Evolutionary conservation across 2,113 vertebrate species (phyloP), one percentile per base, ranked within the genome.

Genomic region (Halichoeres trimaculatus): DNA sequence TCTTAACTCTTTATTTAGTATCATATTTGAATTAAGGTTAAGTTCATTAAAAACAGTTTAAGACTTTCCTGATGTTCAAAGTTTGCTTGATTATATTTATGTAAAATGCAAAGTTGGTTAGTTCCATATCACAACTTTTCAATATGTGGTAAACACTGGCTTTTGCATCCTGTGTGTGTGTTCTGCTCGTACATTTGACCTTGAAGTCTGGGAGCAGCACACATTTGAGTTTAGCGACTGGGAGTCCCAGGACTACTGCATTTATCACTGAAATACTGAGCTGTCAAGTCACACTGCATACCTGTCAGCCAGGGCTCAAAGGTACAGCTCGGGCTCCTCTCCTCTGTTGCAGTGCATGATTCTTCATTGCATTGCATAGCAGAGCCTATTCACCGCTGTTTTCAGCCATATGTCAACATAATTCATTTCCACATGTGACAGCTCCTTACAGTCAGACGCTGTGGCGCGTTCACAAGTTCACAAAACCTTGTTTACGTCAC

Each of bases 191-290:
- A 91, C 81, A 66, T 89, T 93, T 94, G 94, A 94, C 94, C 93
- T 93, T 94, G 92, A 92, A 91, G 90, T 85, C 83, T 56, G 51
- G 76, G 88, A 90, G 84, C 87, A 80, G 83, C 90, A 86, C 92
- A 89, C 86, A 88, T 88, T 83, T 64, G 91, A 93, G 92, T 93
- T 93, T 90, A 89, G 93, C 88, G 89, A 91, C 92, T 84, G 86
- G 89, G 87, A 94, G 93, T 94, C 92, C 91, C 93, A 89, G 89
- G 91, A 92, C 94, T 81, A 92, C 92, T 92, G 88, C 94, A 94
- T 94, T 94, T 94, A 94, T 94, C 94, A 94, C 91, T 85, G 92
- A 92, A 93, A 94, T 92, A 93, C 92, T 91, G 92, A 94, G 94
- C 94, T 94, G 94, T 94, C 94, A 93, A 90, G 92, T 93, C 90